Percentiles rank a stretch among this genome's conserved stretches.
phyloP scores from a whole-genome alignment of 2,888 invertebrate genomes.

The Hydroisotoma schaefferi region DNA sequence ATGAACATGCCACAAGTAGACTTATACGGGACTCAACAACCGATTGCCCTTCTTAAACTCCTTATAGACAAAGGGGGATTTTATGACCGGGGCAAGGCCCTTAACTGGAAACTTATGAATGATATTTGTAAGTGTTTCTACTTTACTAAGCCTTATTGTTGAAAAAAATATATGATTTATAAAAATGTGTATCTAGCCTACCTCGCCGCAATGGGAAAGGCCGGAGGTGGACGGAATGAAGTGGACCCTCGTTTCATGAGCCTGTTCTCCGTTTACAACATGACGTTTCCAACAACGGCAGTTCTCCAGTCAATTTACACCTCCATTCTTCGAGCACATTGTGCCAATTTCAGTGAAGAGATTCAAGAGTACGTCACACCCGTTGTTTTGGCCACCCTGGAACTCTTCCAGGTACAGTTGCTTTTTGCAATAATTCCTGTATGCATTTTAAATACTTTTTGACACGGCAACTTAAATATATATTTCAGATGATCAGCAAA shows the following conservation, averaged over 20 bases:
- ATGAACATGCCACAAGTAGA: slow-evolving; percentile 56
- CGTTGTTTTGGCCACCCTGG: slow-evolving; percentile 73
- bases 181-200: slow-evolving; percentile 56
- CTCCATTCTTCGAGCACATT: slow-evolving; percentile 76
- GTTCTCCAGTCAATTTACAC: slow-evolving; percentile 77
- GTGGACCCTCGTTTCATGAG: slow-evolving; percentile 89
- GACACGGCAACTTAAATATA: neutral
- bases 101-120: slow-evolving; percentile 82
- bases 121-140: slow-evolving; percentile 60
- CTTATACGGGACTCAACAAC: slow-evolving; percentile 88
- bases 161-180: neutral
- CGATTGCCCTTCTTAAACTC: slow-evolving; percentile 84
- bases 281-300: slow-evolving; percentile 73
- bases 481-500: slow-evolving; percentile 62
- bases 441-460: too few relatives aligned
- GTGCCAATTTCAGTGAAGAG: slow-evolving; percentile 64
- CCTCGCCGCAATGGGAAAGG: slow-evolving; percentile 78
- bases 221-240: slow-evolving; percentile 84
- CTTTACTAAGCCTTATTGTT: neutral
- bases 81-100: slow-evolving; percentile 82
- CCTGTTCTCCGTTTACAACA: slow-evolving; percentile 81
- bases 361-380: slow-evolving; percentile 63
- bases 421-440: too few relatives aligned
- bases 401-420: slow-evolving; percentile 78
- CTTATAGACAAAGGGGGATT: slow-evolving; percentile 84